Conservation (phyloP, 2,113 vertebrate genomes). For the Bos indicus region DNA sequence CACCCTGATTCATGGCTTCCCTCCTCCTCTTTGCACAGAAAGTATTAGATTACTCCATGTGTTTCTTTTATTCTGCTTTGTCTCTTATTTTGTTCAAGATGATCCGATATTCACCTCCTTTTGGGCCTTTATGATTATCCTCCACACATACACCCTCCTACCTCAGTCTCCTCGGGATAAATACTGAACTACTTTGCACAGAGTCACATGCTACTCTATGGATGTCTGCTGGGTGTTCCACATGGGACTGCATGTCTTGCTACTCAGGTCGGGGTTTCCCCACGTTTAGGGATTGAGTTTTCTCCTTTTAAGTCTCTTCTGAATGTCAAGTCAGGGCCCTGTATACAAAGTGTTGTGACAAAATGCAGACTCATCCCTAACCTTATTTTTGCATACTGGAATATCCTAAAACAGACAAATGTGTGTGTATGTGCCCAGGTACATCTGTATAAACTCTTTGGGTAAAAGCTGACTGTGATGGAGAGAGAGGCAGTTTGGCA, state of each 20-base stretch:
- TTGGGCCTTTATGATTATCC: background rate
- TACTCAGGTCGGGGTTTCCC: background rate
- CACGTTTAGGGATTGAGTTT: background rate
- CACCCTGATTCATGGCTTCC: background rate
- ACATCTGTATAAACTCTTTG: slow-evolving; percentile 17
- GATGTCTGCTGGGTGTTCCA: background rate
- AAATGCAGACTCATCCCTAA: slow-evolving; percentile 1
- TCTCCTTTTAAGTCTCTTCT: background rate
- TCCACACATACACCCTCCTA: background rate
- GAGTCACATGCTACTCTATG: background rate
- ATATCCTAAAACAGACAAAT: background rate
- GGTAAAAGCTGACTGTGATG: background rate
- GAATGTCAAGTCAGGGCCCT: background rate
- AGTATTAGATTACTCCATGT: slow-evolving; percentile 5
- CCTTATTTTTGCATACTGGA: background rate
- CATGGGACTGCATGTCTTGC: background rate
- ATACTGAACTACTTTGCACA: background rate
- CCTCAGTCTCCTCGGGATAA: background rate
- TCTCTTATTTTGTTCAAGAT: background rate
- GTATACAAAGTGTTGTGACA: background rate
- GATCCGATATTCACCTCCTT: slow-evolving; percentile 1
- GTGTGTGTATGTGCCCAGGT: background rate
- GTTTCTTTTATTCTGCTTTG: background rate
- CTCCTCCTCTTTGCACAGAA: background rate
- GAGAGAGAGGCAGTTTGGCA: background rate